Base-by-base conservation (phyloP, 2,888 invertebrate genomes). In the Heteromyza rotundicornis region DNA sequence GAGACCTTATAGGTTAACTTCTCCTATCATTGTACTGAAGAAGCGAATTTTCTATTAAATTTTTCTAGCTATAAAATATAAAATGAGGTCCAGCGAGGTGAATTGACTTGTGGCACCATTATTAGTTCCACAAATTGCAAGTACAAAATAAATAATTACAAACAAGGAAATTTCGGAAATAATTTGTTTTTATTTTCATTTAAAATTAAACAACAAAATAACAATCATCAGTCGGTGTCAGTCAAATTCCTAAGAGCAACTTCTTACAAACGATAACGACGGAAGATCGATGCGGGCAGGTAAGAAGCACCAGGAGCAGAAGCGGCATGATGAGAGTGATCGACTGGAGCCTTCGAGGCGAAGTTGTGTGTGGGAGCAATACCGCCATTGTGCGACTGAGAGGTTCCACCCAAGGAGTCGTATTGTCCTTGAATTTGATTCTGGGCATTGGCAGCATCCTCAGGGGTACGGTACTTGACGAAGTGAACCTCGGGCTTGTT, bases 401-500 rank as follows among this genome's bases (percentile, higher is more conserved):
- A 68, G 0, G 66, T 36, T 58, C 78, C 79, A 14, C 75, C 76
- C 59, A 75, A 27, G 32, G 65, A 63, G 53, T 74, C 72, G 60
- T 75, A 75, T 61, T 75, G 73, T 0, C 49, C 51, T 59, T 72
- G 71, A 27, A 75, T 75, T 40, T 74, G 69, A 0, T 57, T 57
- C 56, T 74, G 72, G 1, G 75, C 75, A 2, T 74, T 69, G 60
- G 65, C 67, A 22, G 73, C 74, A 56, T 75, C 75, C 67, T 75
- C 74, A 1, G 65, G 66, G 3, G 75, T 75, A 55, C 74, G 68
- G 59, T 75, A 75, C 65, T 74, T 75, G 62, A 74, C 74, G 53
- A 75, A 75, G 64, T 75, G 74, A 8, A 75, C 75, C 57, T 74
- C 75, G 57, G 75, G 74, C 63, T 71, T 73, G 68, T 73, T 72